Base-by-base conservation (phyloP, 2,113 vertebrate genomes). In the Tetrao urogallus region DNA sequence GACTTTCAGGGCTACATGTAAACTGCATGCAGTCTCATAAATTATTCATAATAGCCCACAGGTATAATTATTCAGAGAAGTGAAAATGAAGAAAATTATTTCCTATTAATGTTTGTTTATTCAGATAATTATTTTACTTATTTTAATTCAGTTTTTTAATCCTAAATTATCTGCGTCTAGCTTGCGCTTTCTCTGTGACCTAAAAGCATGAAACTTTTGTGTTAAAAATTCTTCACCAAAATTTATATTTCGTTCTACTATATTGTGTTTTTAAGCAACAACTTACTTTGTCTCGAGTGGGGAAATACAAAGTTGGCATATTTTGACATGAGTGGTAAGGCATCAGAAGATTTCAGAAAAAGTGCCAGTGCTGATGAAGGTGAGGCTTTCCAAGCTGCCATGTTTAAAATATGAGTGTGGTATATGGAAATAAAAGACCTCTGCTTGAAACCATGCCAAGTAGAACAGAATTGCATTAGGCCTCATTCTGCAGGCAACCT, bases 91-190 rank as follows among this genome's bases (percentile, higher is more conserved):
- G 98, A 97, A 98, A 98, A 99, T 99, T 98, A 98, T 97, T 98
- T 98, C 97, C 98, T 98, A 98, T 99, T 99, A 99, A 98, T 98
- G 98, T 98, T 98, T 99, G 98, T 98, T 98, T 98, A 98, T 98
- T 97, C 96, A 95, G 88, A 97, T 96, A 97, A 87, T 92, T 90
- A 89, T 92, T 96, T 93, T 92, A 85, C 88, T 86, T 85, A 69
- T 87, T 87, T 89, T 90, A 70, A 38, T 73, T 76, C 61, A 63
- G 56, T 72, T 77, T 91, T 96, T 96, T 89, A 86, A 81, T 82
- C 47, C 34, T 86, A 36, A 91, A 86, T 86, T 81, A 40, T 69
- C 42, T 20, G 42, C 78, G 71, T 85, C 42, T 47, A 4, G 11
- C 36, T 88, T 28, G 25, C 30, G 34, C 36, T 94, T 67, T 83